Evolutionary conservation across 2,888 invertebrate genomes (phyloP).

Genomic region (Stenotaenia linearis): DNA sequence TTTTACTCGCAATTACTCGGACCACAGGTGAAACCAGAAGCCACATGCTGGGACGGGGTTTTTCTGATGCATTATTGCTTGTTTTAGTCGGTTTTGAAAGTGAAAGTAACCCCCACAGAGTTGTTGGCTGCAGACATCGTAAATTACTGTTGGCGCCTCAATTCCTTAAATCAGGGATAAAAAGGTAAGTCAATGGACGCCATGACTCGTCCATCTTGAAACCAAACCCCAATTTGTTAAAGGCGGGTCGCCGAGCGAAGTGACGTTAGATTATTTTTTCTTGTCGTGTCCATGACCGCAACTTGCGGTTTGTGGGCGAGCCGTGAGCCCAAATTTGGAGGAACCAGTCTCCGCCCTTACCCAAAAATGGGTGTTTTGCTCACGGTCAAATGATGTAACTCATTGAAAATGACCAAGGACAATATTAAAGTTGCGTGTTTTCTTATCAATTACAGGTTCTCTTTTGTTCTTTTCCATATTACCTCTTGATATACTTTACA

Average conservation of each 20-base stretch:
- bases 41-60: neutral
- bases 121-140: neutral
- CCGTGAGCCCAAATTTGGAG: neutral
- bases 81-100: neutral
- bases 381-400: neutral
- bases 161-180: slow-evolving; percentile 1
- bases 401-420: neutral
- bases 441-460: neutral
- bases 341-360: neutral
- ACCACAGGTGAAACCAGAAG: slow-evolving; percentile 20
- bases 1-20: slow-evolving; percentile 5
- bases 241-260: neutral
- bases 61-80: slow-evolving; percentile 2
- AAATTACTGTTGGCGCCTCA: slow-evolving; percentile 12
- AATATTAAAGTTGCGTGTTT: neutral
- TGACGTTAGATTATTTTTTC: neutral
- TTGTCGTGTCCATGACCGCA: neutral
- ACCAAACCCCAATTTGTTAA: slow-evolving; percentile 12
- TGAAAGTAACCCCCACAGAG: slow-evolving; percentile 2
- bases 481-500: neutral
- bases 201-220: neutral
- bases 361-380: slow-evolving; percentile 15
- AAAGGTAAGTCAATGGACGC: slow-evolving; percentile 11
- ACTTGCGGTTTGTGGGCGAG: neutral
- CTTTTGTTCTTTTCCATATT: neutral